Percentiles rank a stretch among this genome's conserved stretches.
phyloP scores from a whole-genome alignment of 1,140 invertebrate genomes.

The Leptoteleia sp. region DNA sequence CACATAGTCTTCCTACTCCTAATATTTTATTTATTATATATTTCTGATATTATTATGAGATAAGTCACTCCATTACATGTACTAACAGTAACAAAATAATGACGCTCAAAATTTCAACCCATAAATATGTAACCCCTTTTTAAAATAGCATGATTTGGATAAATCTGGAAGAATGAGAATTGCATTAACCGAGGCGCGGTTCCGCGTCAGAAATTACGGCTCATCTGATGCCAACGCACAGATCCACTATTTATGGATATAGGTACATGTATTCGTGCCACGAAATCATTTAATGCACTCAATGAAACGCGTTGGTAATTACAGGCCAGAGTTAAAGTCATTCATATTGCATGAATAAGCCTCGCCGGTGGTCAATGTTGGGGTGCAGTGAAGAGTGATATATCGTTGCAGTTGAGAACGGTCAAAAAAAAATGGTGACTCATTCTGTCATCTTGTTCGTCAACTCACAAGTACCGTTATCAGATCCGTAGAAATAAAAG shows the following conservation, averaged over 20 bases:
- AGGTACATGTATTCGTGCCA: slow-evolving; percentile 69
- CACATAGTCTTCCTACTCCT: too few species aligned
- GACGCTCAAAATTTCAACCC: too few species aligned
- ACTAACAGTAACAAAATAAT: too few species aligned
- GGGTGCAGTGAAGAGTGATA: slow-evolving; percentile 36
- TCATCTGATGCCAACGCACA: slow-evolving; percentile 39
- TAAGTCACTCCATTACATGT: too few species aligned
- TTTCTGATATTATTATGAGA: too few species aligned
- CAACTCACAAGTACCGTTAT: not conserved
- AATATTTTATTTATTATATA: too few species aligned
- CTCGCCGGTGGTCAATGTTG: slow-evolving; percentile 28
- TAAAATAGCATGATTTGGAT: slow-evolving; percentile 4
- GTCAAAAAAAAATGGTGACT: slow-evolving; percentile 29
- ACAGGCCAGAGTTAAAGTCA: slow-evolving; percentile 70
- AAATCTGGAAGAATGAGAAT: not conserved
- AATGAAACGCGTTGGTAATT: slow-evolving; percentile 77
- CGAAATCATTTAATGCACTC: slow-evolving; percentile 73
- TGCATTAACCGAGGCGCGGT: slow-evolving; percentile 7
- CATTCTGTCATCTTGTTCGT: slow-evolving; percentile 21
- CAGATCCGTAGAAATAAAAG: not conserved
- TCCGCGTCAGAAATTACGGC: slow-evolving; percentile 33
- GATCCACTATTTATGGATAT: slow-evolving; percentile 51
- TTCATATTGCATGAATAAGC: slow-evolving; percentile 73
- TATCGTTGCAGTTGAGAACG: slow-evolving; percentile 12
- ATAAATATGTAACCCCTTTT: too few species aligned